Evolutionary conservation across 2,797 vertebrate species (phyloP).

Genomic region (Anabacerthia variegaticeps): DNA sequence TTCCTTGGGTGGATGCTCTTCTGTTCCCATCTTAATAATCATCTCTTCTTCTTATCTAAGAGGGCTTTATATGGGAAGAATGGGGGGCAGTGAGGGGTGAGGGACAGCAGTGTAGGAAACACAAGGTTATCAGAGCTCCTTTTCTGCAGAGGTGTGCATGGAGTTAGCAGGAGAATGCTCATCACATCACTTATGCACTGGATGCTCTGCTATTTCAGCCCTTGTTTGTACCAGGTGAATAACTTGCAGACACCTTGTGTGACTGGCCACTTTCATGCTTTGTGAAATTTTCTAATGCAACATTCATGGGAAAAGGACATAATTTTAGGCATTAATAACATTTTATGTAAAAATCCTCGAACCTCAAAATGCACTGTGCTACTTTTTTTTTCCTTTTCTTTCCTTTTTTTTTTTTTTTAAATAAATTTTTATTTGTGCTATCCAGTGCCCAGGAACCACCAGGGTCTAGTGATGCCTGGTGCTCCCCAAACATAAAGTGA

Average conservation of each 20-base stretch:
- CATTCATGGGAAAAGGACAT: neutral
- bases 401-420: neutral
- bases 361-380: neutral
- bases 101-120: neutral
- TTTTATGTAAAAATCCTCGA: neutral
- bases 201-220: neutral
- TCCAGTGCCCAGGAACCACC: neutral
- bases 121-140: constrained; percentile 31
- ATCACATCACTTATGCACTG: neutral
- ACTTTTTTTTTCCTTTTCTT: too few species aligned
- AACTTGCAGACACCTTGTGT: neutral
- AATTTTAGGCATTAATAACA: neutral
- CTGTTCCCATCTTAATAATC: constrained; percentile 66
- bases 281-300: neutral
- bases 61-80: constrained; percentile 10
- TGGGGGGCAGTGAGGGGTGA: neutral
- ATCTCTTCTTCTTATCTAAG: constrained; percentile 60
- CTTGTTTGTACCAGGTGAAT: neutral
- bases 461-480: neutral
- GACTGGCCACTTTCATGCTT: neutral
- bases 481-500: neutral
- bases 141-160: neutral
- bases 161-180: neutral
- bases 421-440: neutral
- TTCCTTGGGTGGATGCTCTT: constrained; percentile 35